Conservation (phyloP, 2,888 invertebrate species). For the Galeopsomyia nigrocyanea region DNA sequence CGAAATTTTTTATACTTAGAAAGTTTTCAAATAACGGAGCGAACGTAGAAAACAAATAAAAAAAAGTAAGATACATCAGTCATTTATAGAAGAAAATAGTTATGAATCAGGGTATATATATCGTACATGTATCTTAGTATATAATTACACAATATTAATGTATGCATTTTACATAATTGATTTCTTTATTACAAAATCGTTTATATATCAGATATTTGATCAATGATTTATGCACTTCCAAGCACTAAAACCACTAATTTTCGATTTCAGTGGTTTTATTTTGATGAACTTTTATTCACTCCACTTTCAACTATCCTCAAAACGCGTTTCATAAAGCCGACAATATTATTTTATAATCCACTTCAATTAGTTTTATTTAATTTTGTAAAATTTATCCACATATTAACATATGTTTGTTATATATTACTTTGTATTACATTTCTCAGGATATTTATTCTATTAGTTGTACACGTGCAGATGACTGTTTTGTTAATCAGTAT, state of each 20-base stretch:
- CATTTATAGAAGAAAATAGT: conserved; percentile 67
- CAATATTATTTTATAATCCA: no score
- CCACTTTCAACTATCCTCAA: no score
- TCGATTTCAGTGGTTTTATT: background rate
- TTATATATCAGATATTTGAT: conserved; percentile 52
- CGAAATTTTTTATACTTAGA: background rate
- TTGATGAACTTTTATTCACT: no score
- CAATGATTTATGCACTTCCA: conserved; percentile 51
- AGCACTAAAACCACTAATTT: conserved; percentile 57
- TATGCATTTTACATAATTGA: conserved; percentile 40
- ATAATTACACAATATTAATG: conserved; percentile 47
- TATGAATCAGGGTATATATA: conserved; percentile 54
- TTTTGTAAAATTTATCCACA: no score
- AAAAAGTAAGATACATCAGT: conserved; percentile 54
- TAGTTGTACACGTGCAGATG: no score
- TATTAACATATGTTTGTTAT: no score
- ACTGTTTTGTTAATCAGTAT: no score
- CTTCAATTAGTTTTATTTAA: no score
- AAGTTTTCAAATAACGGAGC: background rate
- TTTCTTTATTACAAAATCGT: conserved; percentile 49
- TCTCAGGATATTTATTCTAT: no score
- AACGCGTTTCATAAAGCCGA: no score
- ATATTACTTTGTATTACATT: no score
- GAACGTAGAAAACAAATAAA: conserved; percentile 34
- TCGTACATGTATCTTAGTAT: conserved; percentile 52